Evolutionary conservation across 2,113 vertebrate species (phyloP).

Genomic region (Capreolus pygargus): DNA sequence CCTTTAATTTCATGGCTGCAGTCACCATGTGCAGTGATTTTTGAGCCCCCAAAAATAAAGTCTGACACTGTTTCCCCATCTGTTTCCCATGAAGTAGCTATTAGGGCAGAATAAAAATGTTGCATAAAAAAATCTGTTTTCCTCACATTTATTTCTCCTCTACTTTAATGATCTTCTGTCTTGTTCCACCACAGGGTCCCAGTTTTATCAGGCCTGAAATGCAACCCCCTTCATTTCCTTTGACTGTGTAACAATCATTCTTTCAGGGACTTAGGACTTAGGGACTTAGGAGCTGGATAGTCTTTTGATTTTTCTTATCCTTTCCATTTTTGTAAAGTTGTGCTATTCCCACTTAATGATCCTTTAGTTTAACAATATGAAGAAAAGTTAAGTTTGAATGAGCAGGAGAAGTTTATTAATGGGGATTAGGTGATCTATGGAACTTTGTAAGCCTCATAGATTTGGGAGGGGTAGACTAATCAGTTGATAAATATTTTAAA

Average conservation of each 20-base stretch:
- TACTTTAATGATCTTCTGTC: not conserved
- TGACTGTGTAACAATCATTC: not conserved
- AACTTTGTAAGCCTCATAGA: not conserved
- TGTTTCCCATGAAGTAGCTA: not conserved
- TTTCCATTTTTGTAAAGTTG: not conserved
- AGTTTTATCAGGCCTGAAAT: not conserved
- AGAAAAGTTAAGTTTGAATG: not conserved
- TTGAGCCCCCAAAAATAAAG: too few species aligned
- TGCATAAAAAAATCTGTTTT: slow-evolving; percentile 10
- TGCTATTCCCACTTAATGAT: not conserved
- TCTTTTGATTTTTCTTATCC: not conserved
- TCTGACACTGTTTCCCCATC: too few species aligned
- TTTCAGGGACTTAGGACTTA: not conserved
- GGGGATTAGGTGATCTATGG: not conserved
- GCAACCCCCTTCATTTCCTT: not conserved
- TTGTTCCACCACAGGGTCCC: not conserved
- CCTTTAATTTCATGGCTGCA: too few species aligned
- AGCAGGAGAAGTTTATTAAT: not conserved
- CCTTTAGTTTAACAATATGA: not conserved
- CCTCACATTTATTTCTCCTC: not conserved
- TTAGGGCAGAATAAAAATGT: slow-evolving; percentile 15
- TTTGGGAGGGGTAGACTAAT: not conserved
- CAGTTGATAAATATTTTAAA: not conserved
- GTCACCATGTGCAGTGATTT: too few species aligned
- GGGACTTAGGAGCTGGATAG: not conserved